Evolutionary conservation across 2,797 vertebrate species (phyloP), one percentile per base, ranked within the genome.

Genomic region (Sternotherus odoratus): DNA sequence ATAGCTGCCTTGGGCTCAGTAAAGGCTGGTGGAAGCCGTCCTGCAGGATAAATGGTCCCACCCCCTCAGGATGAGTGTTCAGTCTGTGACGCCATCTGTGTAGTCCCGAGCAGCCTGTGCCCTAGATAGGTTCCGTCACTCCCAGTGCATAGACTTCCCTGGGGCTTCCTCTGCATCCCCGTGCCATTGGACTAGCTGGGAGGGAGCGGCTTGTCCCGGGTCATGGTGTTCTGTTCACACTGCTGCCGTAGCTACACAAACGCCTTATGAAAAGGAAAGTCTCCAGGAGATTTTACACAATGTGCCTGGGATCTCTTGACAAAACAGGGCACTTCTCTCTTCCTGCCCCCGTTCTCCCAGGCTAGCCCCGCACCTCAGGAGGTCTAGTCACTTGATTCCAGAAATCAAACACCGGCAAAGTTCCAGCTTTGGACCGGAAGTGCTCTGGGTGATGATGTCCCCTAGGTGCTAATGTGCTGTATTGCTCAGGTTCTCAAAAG

Each of bases 381-480:
- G 75, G 17, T 21, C 33, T 11, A 48, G 63, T 36, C 5, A 12
- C n/a, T 12, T 19, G 9, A n/a, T 19, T 33, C 12, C 46, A 16
- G 1, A 3, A 48, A 48, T 30, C 28, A 26, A 2, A 4, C 82
- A 89, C 86, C 84, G 50, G 23, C 5, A 48, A 56, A 48, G 16
- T n/a, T 83, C 46, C 0, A 12, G 77, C 49, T 28, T 10, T 0
- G 1, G 6, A 1, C 26, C 16, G 1, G 0, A 49, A 80, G 11
- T 0, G 0, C 36, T 3, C 33, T 4, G 24, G 8, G n/a, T 46
- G 69, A 5, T 5, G 0, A 1, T 12, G 28, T 24, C 89, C 83
- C 30, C 5, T 0, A 11, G 5, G 9, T 3, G 9, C 39, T 3
- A 0, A 0, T 57, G 23, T 3, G 13, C 46, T 60, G 7, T 0